A percentile compares a stretch with the other conserved stretches of the same genome.
phyloP scores from a whole-genome alignment of 2,113 vertebrate genomes.

The Nannobrachium achirus region DNA sequence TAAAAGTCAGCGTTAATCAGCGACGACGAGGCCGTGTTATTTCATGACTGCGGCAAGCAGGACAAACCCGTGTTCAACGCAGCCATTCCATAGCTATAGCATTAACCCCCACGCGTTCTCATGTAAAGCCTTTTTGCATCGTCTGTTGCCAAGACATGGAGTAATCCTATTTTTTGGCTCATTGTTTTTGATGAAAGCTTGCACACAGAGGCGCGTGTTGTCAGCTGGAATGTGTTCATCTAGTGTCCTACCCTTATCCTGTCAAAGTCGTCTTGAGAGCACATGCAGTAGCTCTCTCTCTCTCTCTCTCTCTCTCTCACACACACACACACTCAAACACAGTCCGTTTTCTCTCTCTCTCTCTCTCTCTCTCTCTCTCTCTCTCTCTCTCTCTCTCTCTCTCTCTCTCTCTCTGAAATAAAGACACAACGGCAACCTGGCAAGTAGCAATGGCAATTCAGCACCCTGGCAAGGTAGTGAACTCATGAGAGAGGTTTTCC shows the following conservation, averaged over 20 bases:
- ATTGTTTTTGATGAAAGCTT: conserved; percentile 44
- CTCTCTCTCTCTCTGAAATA: conserved; percentile 32
- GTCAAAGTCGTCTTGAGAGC: conserved; percentile 18
- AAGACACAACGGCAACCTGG: conserved; percentile 63
- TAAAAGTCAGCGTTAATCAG: conserved; percentile 41
- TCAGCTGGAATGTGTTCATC: conserved; percentile 64
- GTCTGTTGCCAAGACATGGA: conserved; percentile 55
- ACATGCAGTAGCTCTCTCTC: neutral
- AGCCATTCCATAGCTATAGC: conserved; percentile 21
- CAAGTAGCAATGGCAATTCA: conserved; percentile 50
- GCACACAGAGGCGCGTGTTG: conserved; percentile 52
- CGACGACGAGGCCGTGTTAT: conserved; percentile 33
- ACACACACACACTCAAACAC: too few species aligned
- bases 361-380: conserved; percentile 6
- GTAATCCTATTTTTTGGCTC: conserved; percentile 67
- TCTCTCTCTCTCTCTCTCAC: conserved; percentile 3
- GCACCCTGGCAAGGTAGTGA: conserved; percentile 54
- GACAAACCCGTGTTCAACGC: neutral
- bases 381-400: conserved; percentile 5
- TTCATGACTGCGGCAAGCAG: neutral
- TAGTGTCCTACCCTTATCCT: conserved; percentile 42
- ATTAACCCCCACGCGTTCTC: conserved; percentile 4
- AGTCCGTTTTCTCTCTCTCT: neutral
- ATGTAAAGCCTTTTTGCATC: conserved; percentile 23
- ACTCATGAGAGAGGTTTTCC: conserved; percentile 59